Evolutionary conservation across 2,113 vertebrate genomes (phyloP).

Genomic region (Hypomesus transpacificus): DNA sequence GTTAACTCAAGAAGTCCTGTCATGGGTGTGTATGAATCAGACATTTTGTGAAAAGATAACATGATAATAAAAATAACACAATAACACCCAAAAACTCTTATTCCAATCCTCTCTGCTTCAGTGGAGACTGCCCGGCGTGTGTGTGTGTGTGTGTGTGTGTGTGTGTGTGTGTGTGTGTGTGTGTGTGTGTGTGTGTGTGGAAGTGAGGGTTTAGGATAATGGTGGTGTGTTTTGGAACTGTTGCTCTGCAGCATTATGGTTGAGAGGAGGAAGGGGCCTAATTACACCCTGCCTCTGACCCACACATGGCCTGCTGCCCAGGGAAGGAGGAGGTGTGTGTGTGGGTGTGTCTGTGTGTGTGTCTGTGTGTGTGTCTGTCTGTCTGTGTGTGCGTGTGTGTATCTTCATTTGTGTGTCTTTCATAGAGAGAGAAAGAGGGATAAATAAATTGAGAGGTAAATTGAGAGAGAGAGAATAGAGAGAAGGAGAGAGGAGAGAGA

Average conservation of each 20-base stretch:
- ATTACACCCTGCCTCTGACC: constrained; percentile 1
- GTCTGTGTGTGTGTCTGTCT: background rate
- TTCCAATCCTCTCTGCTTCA: too few species aligned
- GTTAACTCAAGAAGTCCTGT: too few species aligned
- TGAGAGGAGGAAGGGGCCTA: background rate
- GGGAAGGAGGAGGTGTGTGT: background rate
- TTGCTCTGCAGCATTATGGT: background rate
- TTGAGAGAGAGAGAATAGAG: background rate
- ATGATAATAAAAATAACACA: too few species aligned
- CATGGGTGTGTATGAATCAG: too few species aligned
- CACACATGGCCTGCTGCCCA: constrained; percentile 1
- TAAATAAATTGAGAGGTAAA: background rate
- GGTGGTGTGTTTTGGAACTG: background rate
- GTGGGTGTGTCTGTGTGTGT: background rate
- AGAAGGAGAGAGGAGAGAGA: background rate
- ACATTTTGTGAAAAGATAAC: too few species aligned
- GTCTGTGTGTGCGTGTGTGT: background rate
- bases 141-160: too few species aligned
- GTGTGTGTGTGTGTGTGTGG: too few species aligned
- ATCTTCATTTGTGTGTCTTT: background rate
- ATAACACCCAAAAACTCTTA: too few species aligned
- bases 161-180: too few species aligned
- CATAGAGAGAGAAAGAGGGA: background rate
- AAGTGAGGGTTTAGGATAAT: too few species aligned
- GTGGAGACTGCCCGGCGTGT: too few species aligned